Base-by-base conservation (phyloP, 2,888 invertebrate genomes). In the Tuberolachnus salignus region DNA sequence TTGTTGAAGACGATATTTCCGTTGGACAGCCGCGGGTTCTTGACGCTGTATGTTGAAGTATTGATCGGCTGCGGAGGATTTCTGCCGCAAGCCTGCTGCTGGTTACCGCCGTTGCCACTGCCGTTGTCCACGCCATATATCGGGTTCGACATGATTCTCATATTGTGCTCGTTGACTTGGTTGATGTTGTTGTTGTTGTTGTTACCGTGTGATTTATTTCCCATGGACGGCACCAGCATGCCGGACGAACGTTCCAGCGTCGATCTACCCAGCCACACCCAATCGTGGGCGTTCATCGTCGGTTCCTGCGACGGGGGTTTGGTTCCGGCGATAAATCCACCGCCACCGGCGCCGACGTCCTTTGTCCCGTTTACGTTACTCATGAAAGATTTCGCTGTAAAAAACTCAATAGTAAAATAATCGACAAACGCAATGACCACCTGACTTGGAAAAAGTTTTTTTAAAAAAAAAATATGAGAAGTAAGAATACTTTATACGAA, bases 221-320 rank as follows among this genome's bases (percentile, higher is more conserved):
- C 69, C 44, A 80, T 80, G 4, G 82, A 82, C 21, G 82, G 82
- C 26, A 82, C 82, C 44, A 82, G 72, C 81, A 82, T 80, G 16
- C 83, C 84, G 6, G 86, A 87, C 81, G 86, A 89, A 63, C 89
- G 85, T 83, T 90, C 90, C 81, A 92, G 88, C 11, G 92, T 92
- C 10, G 91, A 91, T 70, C 91, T 87, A 83, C 97, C 97, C 81
- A 98, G 88, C 97, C 97, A 98, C 67, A 98, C 97, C 95, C 95
- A 95, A 84, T 96, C 95, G 84, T 95, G 95, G 0, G 93, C 95
- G 85, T 95, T 95, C 44, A 94, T 94, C 8, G 94, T 94, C 0
- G 93, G 92, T 84, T 94, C 93, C 81, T 83, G 73, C 83, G 83
- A 78, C 83, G 83, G 14, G 51, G 80, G 80, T 71, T 82, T 59